Conservation (phyloP, 2,113 vertebrate species). For the Cyphomyrus plagiostoma region DNA sequence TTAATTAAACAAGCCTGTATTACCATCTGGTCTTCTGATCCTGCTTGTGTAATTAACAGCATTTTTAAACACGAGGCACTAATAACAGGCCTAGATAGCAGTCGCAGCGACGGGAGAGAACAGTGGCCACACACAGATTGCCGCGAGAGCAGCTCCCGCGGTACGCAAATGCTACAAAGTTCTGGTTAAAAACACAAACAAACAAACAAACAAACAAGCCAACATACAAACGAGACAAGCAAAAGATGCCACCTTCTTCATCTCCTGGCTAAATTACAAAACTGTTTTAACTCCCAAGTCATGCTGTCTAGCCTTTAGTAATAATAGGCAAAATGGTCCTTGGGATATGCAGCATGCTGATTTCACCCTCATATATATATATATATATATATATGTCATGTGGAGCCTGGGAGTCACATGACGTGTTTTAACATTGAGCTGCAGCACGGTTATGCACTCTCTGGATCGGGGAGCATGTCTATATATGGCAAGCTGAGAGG, state of each 20-base stretch:
- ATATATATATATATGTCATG: background rate
- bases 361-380: background rate
- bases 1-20: slow-evolving; percentile 67
- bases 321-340: background rate
- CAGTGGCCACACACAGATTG: slow-evolving; percentile 38
- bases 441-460: background rate
- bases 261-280: background rate
- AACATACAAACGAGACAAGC: background rate
- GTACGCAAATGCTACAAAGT: slow-evolving; percentile 29
- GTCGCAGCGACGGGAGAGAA: slow-evolving; percentile 33
- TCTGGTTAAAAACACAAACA: background rate
- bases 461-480: background rate
- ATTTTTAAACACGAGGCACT: slow-evolving; percentile 27
- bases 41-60: slow-evolving; percentile 54
- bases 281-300: background rate
- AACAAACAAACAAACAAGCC: background rate
- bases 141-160: slow-evolving; percentile 31
- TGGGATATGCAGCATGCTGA: background rate
- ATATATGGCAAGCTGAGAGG: background rate
- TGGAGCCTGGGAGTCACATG: background rate
- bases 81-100: slow-evolving; percentile 41
- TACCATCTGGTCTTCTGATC: slow-evolving; percentile 65
- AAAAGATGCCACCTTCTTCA: background rate
- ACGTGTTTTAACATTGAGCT: background rate
- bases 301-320: background rate